Conservation (phyloP, 2,888 invertebrate genomes). For the Melinopterus prodromus region DNA sequence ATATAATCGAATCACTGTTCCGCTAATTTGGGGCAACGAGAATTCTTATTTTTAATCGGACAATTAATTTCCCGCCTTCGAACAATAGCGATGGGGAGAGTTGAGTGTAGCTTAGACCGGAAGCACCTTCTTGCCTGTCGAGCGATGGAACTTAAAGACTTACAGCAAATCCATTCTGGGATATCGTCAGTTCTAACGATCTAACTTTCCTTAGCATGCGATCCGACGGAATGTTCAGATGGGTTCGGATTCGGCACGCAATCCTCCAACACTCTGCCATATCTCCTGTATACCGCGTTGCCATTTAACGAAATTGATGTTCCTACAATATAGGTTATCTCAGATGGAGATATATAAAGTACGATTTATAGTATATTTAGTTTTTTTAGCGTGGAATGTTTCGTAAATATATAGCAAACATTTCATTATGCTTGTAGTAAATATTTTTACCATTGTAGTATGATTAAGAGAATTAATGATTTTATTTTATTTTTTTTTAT, state of each 20-base stretch:
- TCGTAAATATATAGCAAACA: not conserved
- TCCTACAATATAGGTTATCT: not conserved
- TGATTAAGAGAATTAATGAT: too few species aligned
- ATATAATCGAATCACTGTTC: not conserved
- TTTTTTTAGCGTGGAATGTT: not conserved
- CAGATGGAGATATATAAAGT: not conserved
- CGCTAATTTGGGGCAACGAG: not conserved
- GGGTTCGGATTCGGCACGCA: constrained; percentile 12
- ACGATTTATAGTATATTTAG: not conserved
- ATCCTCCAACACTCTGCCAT: constrained; percentile 1
- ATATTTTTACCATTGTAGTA: too few species aligned
- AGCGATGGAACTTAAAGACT: constrained; percentile 29
- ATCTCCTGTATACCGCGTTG: not conserved
- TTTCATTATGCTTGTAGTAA: not conserved
- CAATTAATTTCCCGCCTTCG: not conserved
- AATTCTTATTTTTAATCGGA: not conserved
- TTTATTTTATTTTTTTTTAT: too few species aligned
- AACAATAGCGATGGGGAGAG: not conserved
- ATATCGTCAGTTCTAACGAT: constrained; percentile 35
- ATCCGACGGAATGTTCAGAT: constrained; percentile 19
- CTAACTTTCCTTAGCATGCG: constrained; percentile 36
- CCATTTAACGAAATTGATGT: constrained; percentile 4
- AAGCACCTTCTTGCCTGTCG: not conserved
- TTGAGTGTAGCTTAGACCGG: not conserved
- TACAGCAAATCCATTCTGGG: constrained; percentile 33